Evolutionary conservation across 2,888 invertebrate genomes (phyloP).

Genomic region (Drosophila formosana): DNA sequence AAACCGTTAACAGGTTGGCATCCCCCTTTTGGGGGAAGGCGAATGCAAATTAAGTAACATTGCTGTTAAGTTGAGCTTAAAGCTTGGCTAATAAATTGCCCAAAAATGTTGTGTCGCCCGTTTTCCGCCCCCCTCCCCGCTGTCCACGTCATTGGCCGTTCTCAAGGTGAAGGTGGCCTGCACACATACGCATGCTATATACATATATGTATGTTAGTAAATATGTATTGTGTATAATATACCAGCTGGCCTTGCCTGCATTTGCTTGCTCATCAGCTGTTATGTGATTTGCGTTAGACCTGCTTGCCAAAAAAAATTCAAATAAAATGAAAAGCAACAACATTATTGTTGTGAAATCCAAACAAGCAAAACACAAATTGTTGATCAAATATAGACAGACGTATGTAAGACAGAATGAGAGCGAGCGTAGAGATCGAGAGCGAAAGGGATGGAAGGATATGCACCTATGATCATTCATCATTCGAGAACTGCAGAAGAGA

Average conservation of each 20-base stretch:
- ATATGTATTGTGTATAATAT: slow-evolving; percentile 21
- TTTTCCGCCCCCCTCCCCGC: background rate
- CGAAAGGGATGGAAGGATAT: slow-evolving; percentile 5
- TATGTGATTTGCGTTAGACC: slow-evolving; percentile 59
- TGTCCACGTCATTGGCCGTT: slow-evolving; percentile 64
- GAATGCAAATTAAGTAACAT: slow-evolving; percentile 13
- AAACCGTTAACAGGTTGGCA: slow-evolving; percentile 18
- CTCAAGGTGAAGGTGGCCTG: slow-evolving; percentile 60
- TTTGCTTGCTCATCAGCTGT: slow-evolving; percentile 67
- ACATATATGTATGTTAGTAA: slow-evolving; percentile 11
- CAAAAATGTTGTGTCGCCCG: slow-evolving; percentile 11
- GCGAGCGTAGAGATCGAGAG: background rate
- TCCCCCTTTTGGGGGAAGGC: background rate
- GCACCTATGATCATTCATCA: slow-evolving; percentile 9
- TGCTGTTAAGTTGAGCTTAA: slow-evolving; percentile 21
- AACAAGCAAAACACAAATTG: slow-evolving; percentile 33
- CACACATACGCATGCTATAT: background rate
- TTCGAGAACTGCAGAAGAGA: slow-evolving; percentile 5
- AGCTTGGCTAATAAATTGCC: slow-evolving; percentile 4
- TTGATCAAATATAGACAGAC: slow-evolving; percentile 30
- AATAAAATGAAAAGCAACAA: slow-evolving; percentile 16
- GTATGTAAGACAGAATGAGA: background rate
- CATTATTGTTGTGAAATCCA: slow-evolving; percentile 22
- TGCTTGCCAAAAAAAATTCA: slow-evolving; percentile 63
- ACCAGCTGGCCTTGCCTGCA: slow-evolving; percentile 73